Percentiles rank a stretch among this genome's conserved stretches.
These are phyloP conservation scores for Typhlomys cinereus DNA, from an alignment of 2,113 vertebrate species.

Conservation along the genomic window DNA sequence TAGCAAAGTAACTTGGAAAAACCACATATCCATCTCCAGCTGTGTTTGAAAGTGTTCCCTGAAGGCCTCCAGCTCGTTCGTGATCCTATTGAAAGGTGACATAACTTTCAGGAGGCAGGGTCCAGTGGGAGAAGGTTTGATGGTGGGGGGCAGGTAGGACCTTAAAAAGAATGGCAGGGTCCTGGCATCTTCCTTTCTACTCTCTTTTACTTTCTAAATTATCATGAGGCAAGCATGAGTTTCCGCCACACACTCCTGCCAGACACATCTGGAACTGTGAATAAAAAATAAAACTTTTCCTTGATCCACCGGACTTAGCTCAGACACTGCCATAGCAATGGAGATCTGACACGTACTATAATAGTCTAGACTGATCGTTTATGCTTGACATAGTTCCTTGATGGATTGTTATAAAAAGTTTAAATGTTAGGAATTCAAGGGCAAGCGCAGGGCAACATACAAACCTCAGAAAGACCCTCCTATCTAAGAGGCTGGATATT, in stretches of 20 bases:
- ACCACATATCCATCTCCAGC: not conserved
- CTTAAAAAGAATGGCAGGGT: not conserved
- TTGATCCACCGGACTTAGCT: not conserved
- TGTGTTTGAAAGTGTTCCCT: not conserved
- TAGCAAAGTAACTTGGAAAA: too few species aligned
- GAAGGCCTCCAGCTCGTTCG: not conserved
- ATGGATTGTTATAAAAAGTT: not conserved
- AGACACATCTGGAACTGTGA: not conserved
- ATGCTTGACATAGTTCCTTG: not conserved
- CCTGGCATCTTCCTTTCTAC: not conserved
- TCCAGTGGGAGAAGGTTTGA: too few species aligned
- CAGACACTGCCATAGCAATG: not conserved
- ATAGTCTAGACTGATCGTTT: not conserved
- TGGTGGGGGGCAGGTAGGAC: too few species aligned
- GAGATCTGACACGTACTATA: not conserved
- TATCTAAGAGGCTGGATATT: not conserved
- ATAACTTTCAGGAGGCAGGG: not conserved
- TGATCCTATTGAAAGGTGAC: not conserved
- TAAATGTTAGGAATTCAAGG: not conserved
- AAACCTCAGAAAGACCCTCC: not conserved
- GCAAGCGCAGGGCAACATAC: not conserved
- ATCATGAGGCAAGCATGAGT: not conserved
- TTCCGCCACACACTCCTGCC: not conserved
- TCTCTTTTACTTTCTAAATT: not conserved
- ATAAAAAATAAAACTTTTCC: not conserved